Conservation (phyloP, 2,113 vertebrate genomes). For the Entelurus aequoreus region DNA sequence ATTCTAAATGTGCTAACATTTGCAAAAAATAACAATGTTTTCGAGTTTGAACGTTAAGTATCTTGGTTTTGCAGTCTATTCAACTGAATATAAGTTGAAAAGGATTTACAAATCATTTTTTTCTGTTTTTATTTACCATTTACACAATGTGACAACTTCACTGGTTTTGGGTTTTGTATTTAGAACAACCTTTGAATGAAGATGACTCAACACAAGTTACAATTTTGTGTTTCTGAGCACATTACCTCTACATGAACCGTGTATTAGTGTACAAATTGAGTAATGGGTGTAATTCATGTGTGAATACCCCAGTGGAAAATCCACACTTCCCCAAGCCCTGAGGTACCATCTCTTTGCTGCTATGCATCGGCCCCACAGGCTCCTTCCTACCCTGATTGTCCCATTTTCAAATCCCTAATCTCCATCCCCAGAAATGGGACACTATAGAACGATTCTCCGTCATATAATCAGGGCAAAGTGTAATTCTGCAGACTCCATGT, state of each 20-base stretch:
- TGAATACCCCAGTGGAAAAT: constrained; percentile 33
- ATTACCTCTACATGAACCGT: constrained; percentile 4
- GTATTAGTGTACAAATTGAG: constrained; percentile 14
- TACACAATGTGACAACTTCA: too few species aligned
- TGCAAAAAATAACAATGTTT: too few species aligned
- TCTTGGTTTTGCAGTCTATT: too few species aligned
- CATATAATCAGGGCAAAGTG: constrained; percentile 38
- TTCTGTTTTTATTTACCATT: too few species aligned
- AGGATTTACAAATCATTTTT: too few species aligned
- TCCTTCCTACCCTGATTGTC: constrained; percentile 31
- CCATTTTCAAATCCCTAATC: constrained; percentile 51
- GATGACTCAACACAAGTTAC: constrained; percentile 2
- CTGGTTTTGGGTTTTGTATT: neutral
- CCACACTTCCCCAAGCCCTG: constrained; percentile 12
- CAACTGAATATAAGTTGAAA: too few species aligned
- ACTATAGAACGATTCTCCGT: constrained; percentile 33
- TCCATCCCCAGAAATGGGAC: constrained; percentile 45
- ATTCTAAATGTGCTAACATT: too few species aligned
- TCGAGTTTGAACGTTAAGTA: too few species aligned
- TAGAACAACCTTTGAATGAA: neutral
- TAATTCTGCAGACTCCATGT: constrained; percentile 28
- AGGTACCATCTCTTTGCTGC: constrained; percentile 15
- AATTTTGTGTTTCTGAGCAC: neutral
- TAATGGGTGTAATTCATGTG: constrained; percentile 6
- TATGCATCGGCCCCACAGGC: constrained; percentile 23